Conservation (phyloP, 2,113 vertebrate genomes). For the Ivindomyrus marchei region DNA sequence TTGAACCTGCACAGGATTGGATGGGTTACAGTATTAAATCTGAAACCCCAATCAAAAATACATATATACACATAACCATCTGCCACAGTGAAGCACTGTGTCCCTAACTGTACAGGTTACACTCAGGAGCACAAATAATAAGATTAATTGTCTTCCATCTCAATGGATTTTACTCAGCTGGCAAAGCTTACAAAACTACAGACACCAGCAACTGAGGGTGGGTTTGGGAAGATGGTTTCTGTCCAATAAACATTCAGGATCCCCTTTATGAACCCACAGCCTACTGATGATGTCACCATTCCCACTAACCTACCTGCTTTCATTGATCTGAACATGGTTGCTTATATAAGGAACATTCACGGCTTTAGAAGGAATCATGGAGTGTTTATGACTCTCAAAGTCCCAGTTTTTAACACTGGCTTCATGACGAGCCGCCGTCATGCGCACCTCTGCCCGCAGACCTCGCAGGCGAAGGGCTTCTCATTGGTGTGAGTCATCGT, state of each 20-base stretch:
- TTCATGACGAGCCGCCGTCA: background rate
- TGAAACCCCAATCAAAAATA: background rate
- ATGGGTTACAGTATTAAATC: background rate
- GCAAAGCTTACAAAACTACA: background rate
- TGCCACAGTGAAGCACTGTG: background rate
- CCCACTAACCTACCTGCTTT: background rate
- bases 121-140: background rate
- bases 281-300: background rate
- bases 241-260: background rate
- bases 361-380: background rate
- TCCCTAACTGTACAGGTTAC: background rate
- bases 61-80: background rate
- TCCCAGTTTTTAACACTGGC: background rate
- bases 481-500: conserved; percentile 95
- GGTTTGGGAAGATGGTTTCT: background rate
- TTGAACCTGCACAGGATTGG: conserved; percentile 71
- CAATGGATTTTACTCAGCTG: background rate
- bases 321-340: background rate
- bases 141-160: background rate
- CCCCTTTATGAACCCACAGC: background rate
- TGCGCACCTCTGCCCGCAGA: conserved; percentile 88
- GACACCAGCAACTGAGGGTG: background rate
- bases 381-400: background rate
- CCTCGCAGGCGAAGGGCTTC: conserved; percentile 87
- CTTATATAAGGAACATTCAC: background rate